Conservation (phyloP, 2,113 vertebrate genomes). For the Corythoichthys haematopterus region DNA sequence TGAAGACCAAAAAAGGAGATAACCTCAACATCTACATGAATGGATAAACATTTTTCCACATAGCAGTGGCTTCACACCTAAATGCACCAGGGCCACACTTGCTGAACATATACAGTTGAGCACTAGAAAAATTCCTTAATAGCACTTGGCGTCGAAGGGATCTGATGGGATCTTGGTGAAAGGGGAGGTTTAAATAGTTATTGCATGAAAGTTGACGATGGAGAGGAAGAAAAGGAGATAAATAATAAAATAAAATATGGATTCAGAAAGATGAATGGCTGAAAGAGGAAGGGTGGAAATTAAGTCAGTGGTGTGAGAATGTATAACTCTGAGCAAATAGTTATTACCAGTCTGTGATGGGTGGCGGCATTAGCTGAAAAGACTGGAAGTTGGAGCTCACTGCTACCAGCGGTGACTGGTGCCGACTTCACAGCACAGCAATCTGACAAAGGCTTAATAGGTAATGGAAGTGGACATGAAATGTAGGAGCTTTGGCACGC, state of each 20-base stretch:
- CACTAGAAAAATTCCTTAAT: slow-evolving; percentile 59
- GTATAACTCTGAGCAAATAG: slow-evolving; percentile 72
- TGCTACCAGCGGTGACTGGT: slow-evolving; percentile 49
- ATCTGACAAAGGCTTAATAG: slow-evolving; percentile 62
- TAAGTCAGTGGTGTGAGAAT: slow-evolving; percentile 44
- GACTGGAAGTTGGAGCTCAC: slow-evolving; percentile 53
- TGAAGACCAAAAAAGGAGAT: slow-evolving; percentile 51
- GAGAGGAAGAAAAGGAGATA: slow-evolving; percentile 13
- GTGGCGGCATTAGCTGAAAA: slow-evolving; percentile 62
- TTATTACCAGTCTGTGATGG: slow-evolving; percentile 70
- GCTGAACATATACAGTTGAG: slow-evolving; percentile 19
- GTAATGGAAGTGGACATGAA: slow-evolving; percentile 57
- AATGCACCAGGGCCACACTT: slow-evolving; percentile 25
- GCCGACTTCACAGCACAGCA: slow-evolving; percentile 53
- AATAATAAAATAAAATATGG: slow-evolving; percentile 18
- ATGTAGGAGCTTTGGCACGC: slow-evolving; percentile 30
- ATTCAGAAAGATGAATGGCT: slow-evolving; percentile 26
- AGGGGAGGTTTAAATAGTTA: slow-evolving; percentile 60
- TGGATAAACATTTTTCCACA: slow-evolving; percentile 25
- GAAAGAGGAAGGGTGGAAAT: slow-evolving; percentile 20
- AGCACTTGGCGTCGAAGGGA: slow-evolving; percentile 56
- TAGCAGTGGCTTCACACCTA: slow-evolving; percentile 12
- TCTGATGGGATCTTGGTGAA: slow-evolving; percentile 54
- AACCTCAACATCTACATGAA: slow-evolving; percentile 21
- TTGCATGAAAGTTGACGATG: slow-evolving; percentile 39